A percentile compares a stretch with the other conserved stretches of the same genome.
phyloP scores from a whole-genome alignment of 2,888 invertebrate genomes.

The Mythimna impura region DNA sequence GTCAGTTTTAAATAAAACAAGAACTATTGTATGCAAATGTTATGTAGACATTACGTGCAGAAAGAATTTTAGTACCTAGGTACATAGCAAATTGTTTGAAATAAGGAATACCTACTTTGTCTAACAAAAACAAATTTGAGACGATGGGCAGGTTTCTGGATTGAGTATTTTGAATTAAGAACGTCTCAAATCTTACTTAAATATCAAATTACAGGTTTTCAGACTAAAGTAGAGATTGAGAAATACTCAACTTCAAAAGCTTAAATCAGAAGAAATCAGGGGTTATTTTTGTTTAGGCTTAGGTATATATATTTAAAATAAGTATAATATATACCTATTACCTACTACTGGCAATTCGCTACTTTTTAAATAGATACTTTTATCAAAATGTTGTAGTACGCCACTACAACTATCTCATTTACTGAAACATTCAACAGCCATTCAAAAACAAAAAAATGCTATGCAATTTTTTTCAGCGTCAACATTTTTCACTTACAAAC shows the following conservation, averaged over 20 bases:
- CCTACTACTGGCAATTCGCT: not conserved
- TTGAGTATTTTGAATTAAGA: too few relatives aligned
- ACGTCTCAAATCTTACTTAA: too few relatives aligned
- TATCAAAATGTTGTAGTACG: not conserved
- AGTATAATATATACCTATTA: not conserved
- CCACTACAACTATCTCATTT: not conserved
- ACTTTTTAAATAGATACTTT: not conserved
- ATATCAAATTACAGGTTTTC: too few relatives aligned
- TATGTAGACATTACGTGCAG: not conserved
- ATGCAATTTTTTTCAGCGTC: slow-evolving; percentile 13
- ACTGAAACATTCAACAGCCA: slow-evolving; percentile 4
- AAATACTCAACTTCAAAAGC: too few relatives aligned
- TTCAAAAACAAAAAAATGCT: slow-evolving; percentile 7
- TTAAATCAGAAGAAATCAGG: too few relatives aligned
- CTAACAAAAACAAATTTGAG: not conserved
- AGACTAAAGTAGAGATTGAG: too few relatives aligned
- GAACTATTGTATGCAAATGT: slow-evolving; percentile 45
- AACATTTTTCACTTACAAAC: slow-evolving; percentile 30
- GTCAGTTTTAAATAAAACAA: slow-evolving; percentile 29
- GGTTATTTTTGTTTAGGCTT: not conserved
- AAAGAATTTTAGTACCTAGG: not conserved
- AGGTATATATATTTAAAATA: not conserved
- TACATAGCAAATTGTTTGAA: not conserved
- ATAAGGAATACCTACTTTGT: not conserved
- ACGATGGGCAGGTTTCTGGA: too few relatives aligned